A percentile compares a stretch with the other conserved stretches of the same genome.
These are phyloP conservation scores for Yponomeuta plumbellus DNA, from an alignment of 2,888 invertebrate species.

Conservation along the genomic window DNA sequence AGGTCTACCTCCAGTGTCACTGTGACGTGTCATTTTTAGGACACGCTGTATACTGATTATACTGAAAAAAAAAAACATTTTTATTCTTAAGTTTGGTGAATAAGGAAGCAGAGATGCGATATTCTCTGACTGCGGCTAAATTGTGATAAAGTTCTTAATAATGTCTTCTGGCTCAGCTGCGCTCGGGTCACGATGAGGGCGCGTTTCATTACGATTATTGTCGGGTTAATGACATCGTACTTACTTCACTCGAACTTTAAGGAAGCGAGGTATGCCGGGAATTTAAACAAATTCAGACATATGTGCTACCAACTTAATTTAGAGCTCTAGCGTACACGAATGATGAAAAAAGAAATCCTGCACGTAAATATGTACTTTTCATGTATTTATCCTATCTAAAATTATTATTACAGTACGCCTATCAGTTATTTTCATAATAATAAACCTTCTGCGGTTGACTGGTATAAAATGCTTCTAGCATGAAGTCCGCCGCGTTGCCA, in stretches of 20 bases:
- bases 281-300: slow-evolving; percentile 55
- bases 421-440: too few species aligned
- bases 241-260: slow-evolving; percentile 44
- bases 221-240: slow-evolving; percentile 59
- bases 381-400: too few species aligned
- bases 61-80: too few species aligned
- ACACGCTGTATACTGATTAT: too few species aligned
- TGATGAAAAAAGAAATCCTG: too few species aligned
- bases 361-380: too few species aligned
- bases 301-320: background rate
- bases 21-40: too few species aligned
- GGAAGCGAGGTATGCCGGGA: slow-evolving; percentile 45
- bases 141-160: slow-evolving; percentile 50
- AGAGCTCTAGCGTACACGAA: background rate
- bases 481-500: too few species aligned
- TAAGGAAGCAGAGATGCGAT: background rate
- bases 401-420: too few species aligned
- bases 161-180: slow-evolving; percentile 31
- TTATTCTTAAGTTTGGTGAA: background rate
- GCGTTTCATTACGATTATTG: slow-evolving; percentile 62
- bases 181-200: slow-evolving; percentile 31
- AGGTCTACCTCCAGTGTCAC: too few species aligned
- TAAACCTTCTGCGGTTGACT: too few species aligned
- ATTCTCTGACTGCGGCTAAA: slow-evolving; percentile 37
- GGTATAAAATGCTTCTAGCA: too few species aligned